Base-by-base conservation (phyloP, 2,888 invertebrate species). In the Calameuta filiformis region DNA sequence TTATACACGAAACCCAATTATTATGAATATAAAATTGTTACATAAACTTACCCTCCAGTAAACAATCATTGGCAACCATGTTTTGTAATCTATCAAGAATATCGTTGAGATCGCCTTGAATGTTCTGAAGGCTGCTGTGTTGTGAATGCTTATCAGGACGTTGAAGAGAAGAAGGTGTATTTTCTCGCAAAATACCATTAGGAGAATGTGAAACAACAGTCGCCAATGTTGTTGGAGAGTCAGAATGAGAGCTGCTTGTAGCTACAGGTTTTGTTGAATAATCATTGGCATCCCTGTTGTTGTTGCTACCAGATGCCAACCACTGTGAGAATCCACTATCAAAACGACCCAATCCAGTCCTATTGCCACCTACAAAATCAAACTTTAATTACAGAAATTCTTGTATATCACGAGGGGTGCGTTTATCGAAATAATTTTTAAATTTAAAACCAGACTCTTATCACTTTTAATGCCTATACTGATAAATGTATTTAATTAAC, bases 41-140 rank as follows among this genome's bases (percentile, higher is more conserved):
- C 9, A 23, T 0, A 56, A 79, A 85, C 86, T 91, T 86, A 94
- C 94, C 94, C 84, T 95, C 95, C 81, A 94, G 92, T 80, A 94
- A 92, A 85, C 94, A 95, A 88, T 95, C 95, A 83, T 95, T 94
- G 1, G 94, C 94, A 76, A 96, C 91, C 91, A 95, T 95, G 90
- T 95, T 94, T 89, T 95, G 95, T 82, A 96, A 91, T 81, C 95
- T 93, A 56, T 95, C 95, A 76, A 96, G 88, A 33, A 95, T 95
- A 3, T 94, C 94, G 87, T 95, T 95, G 9, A 96, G 89, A 87
- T 95, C 95, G 1, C 94, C 94, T 83, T 95, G 95, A 75, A 94
- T 92, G 83, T 91, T 91, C 83, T 91, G 91, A 69, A 91, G 84
- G 79, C 91, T 91, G 79, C 91, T 91, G 73, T 91, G 90, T 75